Percentiles rank a stretch among this genome's conserved stretches.
Evolutionary conservation across 1,140 invertebrate genomes (phyloP).

Genomic region (Drosophila santomea): DNA sequence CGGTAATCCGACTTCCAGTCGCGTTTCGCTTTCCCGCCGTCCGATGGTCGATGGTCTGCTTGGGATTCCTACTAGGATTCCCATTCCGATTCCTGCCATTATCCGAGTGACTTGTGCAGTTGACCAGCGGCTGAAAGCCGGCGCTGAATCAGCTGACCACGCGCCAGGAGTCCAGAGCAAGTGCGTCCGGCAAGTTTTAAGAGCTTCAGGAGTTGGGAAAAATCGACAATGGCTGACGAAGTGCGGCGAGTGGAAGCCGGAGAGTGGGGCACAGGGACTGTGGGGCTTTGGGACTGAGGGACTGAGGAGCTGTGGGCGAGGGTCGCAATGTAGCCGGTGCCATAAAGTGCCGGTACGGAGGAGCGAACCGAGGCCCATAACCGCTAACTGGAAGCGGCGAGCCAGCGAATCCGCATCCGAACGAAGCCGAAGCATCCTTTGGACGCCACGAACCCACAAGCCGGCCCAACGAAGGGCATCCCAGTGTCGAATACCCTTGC

Average conservation of each 20-base stretch:
- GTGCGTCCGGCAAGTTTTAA: neutral
- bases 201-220: slow-evolving; percentile 3
- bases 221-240: slow-evolving; percentile 16
- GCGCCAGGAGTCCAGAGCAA: slow-evolving; percentile 9
- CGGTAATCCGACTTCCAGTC: slow-evolving; percentile 39
- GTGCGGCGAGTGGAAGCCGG: neutral
- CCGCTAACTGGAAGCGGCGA: slow-evolving; percentile 54
- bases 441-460: slow-evolving; percentile 33
- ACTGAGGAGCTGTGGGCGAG: neutral
- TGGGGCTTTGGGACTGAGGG: too few species aligned
- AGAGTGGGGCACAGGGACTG: neutral
- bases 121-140: slow-evolving; percentile 13
- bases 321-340: slow-evolving; percentile 17
- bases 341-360: slow-evolving; percentile 37
- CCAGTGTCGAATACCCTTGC: slow-evolving; percentile 17
- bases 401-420: slow-evolving; percentile 12
- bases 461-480: slow-evolving; percentile 16
- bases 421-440: slow-evolving; percentile 15
- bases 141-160: slow-evolving; percentile 35
- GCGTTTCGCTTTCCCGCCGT: slow-evolving; percentile 41
- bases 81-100: slow-evolving; percentile 9
- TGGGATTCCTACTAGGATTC: neutral
- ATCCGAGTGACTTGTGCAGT: slow-evolving; percentile 38
- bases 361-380: slow-evolving; percentile 33
- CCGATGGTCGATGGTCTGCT: neutral